Evolutionary conservation across 2,888 invertebrate species (phyloP).

Genomic region (Drosophila limbata): DNA sequence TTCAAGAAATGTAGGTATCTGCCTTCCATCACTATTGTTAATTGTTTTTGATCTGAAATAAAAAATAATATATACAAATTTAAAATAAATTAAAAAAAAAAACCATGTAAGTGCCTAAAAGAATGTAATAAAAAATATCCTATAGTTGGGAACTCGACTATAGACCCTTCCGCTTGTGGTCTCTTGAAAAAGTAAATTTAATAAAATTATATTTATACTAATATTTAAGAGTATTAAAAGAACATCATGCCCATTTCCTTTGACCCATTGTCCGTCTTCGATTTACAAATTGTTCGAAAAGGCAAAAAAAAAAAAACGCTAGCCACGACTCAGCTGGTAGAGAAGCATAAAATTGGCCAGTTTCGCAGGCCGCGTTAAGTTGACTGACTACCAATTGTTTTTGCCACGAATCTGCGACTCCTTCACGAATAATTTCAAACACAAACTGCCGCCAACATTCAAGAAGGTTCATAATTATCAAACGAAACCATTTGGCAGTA

Average conservation of each 20-base stretch:
- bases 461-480: conserved; percentile 78
- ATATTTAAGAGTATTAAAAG: conserved; percentile 24
- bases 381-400: conserved; percentile 81
- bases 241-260: neutral
- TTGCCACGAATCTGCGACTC: conserved; percentile 67
- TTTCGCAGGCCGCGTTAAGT: conserved; percentile 77
- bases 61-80: too few relatives aligned
- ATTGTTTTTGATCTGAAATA: too few relatives aligned
- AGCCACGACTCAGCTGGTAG: conserved; percentile 64
- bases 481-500: conserved; percentile 44
- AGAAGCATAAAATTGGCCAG: conserved; percentile 71
- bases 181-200: too few relatives aligned
- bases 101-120: too few relatives aligned
- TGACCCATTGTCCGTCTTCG: conserved; percentile 60
- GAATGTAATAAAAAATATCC: too few relatives aligned
- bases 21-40: too few relatives aligned
- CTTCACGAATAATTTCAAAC: conserved; percentile 79
- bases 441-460: conserved; percentile 75
- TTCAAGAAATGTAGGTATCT: too few relatives aligned
- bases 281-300: conserved; percentile 66
- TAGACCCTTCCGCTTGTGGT: too few relatives aligned
- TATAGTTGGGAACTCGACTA: too few relatives aligned
- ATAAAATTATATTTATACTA: too few relatives aligned
- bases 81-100: too few relatives aligned
- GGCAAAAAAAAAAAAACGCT: conserved; percentile 49